Base-by-base conservation (phyloP, 2,888 invertebrate species). In the Trichacis sp. region DNA sequence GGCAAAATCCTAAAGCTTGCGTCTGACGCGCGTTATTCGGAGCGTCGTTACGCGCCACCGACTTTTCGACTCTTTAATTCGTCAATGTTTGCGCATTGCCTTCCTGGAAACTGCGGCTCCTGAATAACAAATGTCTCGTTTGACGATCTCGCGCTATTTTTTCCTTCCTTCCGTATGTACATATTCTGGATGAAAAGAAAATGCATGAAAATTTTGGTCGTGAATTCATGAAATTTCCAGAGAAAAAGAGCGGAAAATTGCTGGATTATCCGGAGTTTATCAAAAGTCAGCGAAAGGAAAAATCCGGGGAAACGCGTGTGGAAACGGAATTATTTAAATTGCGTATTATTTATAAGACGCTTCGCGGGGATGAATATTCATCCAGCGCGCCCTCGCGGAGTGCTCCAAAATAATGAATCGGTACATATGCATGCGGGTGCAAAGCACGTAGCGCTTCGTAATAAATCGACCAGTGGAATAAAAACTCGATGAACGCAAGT, bases 391-490 rank as follows among this genome's bases (percentile, higher is more conserved):
- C 29, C 48, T 49, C 38, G 19, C 29, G 54, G 53, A 67, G 60
- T 64, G 71, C 76, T 74, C 73, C 70, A 75, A 77, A n/a, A 72
- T 79, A 79, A 79, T 79, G 77, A 78, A 79, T 78, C 73, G 72
- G 73, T 72, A 71, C 69, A 60, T 57, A 60, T 65, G 72, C 70
- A 73, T 73, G 74, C 69, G 45, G 66, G 58, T 61, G 58, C 73
- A 73, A 57, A 15, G 40, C 14, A 40, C 33, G 33, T 33, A 33
- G n/a, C 33, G 8, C 33, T 33, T 2, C 24, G 24, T 33, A 6
- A 15, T 40, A 15, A 40, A 40, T 40, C 40, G 40, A 15, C 15
- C 40, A 6, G 15, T 12, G 40, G 5, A 40, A 40, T 2, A 40
- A 40, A 40, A 40, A 40, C 14, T 9, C 40, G 40, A 40, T 15